A percentile compares a stretch with the other conserved stretches of the same genome.
phyloP scores from a whole-genome alignment of 2,113 vertebrate genomes.

The Alces alces region DNA sequence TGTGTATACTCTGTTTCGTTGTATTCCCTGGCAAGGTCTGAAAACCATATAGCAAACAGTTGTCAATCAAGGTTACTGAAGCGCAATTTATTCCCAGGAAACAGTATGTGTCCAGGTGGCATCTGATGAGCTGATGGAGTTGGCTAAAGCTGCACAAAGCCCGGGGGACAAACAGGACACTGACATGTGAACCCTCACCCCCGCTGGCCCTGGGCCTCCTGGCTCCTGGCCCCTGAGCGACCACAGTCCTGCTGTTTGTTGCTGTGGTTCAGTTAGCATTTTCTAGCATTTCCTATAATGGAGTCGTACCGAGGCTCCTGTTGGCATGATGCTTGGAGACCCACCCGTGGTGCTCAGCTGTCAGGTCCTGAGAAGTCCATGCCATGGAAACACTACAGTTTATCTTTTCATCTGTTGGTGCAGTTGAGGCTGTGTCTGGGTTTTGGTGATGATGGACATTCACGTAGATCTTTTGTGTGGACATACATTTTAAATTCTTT shows the following conservation, averaged over 20 bases:
- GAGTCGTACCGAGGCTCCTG: too few species aligned
- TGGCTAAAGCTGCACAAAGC: neutral
- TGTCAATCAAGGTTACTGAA: neutral
- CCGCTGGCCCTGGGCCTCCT: neutral
- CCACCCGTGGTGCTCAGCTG: rapidly evolving
- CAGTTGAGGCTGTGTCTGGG: too few species aligned
- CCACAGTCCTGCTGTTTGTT: too few species aligned
- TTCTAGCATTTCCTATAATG: neutral
- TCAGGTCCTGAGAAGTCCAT: too few species aligned
- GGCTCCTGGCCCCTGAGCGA: rapidly evolving
- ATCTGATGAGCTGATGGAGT: neutral
- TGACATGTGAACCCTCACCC: rapidly evolving
- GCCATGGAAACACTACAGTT: rapidly evolving
- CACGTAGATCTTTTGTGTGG: neutral
- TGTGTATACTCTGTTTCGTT: too few species aligned
- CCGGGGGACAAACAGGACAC: rapidly evolving
- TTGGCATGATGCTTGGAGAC: too few species aligned
- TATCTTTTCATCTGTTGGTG: neutral
- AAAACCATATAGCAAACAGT: neutral
- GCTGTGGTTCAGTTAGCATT: neutral
- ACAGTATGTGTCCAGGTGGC: rapidly evolving
- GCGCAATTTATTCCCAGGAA: rapidly evolving
- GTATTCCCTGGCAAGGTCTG: neutral
- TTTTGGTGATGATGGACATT: neutral
- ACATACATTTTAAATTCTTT: neutral